These are phyloP conservation scores for Noctua janthe DNA, from an alignment of 2,888 invertebrate genomes.

Conservation along the genomic window DNA sequence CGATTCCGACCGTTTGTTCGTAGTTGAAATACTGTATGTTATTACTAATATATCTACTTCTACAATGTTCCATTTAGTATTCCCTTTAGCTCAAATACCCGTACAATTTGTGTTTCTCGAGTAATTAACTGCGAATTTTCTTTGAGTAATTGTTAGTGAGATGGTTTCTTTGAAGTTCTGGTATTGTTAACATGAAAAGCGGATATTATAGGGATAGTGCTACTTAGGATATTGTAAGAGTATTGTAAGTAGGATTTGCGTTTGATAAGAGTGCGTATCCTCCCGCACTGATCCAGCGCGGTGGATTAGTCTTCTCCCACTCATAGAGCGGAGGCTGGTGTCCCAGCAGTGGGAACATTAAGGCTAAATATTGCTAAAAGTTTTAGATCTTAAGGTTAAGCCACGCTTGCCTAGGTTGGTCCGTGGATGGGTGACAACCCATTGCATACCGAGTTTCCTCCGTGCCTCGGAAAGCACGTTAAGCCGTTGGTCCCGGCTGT, in stretches of 20 bases:
- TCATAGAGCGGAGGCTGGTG: not conserved
- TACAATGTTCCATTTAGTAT: slow-evolving; percentile 52
- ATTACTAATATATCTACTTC: not conserved
- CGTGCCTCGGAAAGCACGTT: too few species aligned
- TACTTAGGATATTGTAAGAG: not conserved
- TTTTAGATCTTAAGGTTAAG: too few species aligned
- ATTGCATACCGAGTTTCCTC: too few species aligned
- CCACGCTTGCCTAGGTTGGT: too few species aligned
- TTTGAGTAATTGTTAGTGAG: slow-evolving; percentile 24
- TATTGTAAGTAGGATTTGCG: not conserved
- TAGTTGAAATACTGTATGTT: not conserved
- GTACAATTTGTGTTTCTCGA: slow-evolving; percentile 32
- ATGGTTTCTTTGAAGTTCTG: slow-evolving; percentile 28
- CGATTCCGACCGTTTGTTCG: not conserved
- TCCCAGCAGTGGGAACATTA: not conserved
- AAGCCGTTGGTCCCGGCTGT: too few species aligned
- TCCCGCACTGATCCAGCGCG: not conserved
- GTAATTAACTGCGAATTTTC: slow-evolving; percentile 55
- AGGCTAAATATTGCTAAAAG: too few species aligned
- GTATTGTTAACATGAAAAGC: not conserved
- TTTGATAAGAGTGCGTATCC: not conserved
- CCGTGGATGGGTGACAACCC: too few species aligned
- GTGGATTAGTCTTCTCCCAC: not conserved
- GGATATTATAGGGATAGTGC: not conserved
- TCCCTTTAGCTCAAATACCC: slow-evolving; percentile 51